Conservation (phyloP, 53 echinoderm and acorn worm genomes). For the Holothuria leucospilota region DNA sequence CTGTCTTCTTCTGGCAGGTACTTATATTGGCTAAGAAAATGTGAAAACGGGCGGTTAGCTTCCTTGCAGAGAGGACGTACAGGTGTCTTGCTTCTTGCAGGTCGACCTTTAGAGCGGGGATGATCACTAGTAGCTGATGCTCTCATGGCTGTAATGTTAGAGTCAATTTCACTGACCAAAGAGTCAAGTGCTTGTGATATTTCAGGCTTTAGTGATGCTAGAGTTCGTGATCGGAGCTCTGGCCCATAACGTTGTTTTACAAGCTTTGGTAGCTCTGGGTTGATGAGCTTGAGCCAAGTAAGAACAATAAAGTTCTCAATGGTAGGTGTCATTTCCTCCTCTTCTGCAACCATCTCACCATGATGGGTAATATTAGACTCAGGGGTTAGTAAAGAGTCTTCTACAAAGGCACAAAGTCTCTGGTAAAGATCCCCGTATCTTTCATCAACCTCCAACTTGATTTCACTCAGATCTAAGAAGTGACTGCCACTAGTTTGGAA, state of each 20-base stretch:
- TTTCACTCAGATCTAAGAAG: constrained; percentile 51
- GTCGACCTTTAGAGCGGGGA: not conserved
- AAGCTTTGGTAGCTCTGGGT: no score
- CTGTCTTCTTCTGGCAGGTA: no score
- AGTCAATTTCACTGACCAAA: no score
- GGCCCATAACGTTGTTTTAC: no score
- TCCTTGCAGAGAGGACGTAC: constrained; percentile 67
- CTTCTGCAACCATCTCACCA: constrained; percentile 41
- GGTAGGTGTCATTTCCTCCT: constrained; percentile 61
- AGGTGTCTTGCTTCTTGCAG: not conserved
- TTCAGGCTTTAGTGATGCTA: constrained; percentile 71
- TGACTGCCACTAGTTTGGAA: no score
- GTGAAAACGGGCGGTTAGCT: constrained; percentile 21
- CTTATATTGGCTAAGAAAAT: constrained; percentile 48
- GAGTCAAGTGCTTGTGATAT: no score
- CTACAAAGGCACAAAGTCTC: constrained; percentile 56
- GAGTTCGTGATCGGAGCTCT: constrained; percentile 64
- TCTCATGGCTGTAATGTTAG: no score
- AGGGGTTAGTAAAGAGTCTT: no score
- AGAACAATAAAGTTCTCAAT: constrained; percentile 66
- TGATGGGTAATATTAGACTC: constrained; percentile 39
- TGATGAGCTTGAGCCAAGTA: no score
- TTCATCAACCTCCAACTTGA: constrained; percentile 50
- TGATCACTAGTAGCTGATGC: not conserved
- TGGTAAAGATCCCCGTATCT: no score